These are phyloP conservation scores for Stenchaetothrips biformis DNA, from an alignment of 2,888 invertebrate genomes.

Conservation along the genomic window DNA sequence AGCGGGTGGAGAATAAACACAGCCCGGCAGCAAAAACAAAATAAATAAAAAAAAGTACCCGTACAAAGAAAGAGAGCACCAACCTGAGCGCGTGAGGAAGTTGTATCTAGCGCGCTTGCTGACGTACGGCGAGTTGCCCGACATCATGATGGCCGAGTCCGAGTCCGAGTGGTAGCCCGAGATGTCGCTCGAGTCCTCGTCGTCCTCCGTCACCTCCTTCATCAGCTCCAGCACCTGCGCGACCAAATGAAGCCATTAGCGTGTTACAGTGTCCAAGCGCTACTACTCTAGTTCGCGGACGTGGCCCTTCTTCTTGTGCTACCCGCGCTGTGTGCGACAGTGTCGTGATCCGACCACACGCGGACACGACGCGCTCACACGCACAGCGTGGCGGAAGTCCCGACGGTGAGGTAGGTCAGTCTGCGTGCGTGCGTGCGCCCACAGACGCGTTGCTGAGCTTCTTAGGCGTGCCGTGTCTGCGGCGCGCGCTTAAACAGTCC, in stretches of 20 bases:
- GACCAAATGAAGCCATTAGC: slow-evolving; percentile 28
- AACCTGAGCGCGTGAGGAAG: slow-evolving; percentile 49
- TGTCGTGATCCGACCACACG: too few species aligned
- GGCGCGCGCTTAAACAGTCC: too few species aligned
- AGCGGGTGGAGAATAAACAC: neutral
- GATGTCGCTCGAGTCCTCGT: slow-evolving; percentile 60
- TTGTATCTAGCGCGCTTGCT: slow-evolving; percentile 49
- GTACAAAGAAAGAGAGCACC: slow-evolving; percentile 28
- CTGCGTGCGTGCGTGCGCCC: too few species aligned
- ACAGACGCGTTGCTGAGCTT: too few species aligned
- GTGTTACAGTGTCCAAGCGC: too few species aligned
- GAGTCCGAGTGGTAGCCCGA: slow-evolving; percentile 78
- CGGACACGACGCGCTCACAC: too few species aligned
- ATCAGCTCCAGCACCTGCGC: slow-evolving; percentile 65
- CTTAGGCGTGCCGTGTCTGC: too few species aligned
- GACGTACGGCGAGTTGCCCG: slow-evolving; percentile 49
- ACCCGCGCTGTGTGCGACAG: too few species aligned
- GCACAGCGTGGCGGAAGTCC: too few species aligned
- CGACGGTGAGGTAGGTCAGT: too few species aligned
- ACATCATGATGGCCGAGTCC: slow-evolving; percentile 55
- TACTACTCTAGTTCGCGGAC: too few species aligned
- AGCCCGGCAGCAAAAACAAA: neutral
- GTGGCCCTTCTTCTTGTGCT: too few species aligned
- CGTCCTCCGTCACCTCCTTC: slow-evolving; percentile 51
- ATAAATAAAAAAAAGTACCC: slow-evolving; percentile 2